Evolutionary conservation across 2,113 vertebrate species (phyloP).

Genomic region (Nothobranchius kuhntae): DNA sequence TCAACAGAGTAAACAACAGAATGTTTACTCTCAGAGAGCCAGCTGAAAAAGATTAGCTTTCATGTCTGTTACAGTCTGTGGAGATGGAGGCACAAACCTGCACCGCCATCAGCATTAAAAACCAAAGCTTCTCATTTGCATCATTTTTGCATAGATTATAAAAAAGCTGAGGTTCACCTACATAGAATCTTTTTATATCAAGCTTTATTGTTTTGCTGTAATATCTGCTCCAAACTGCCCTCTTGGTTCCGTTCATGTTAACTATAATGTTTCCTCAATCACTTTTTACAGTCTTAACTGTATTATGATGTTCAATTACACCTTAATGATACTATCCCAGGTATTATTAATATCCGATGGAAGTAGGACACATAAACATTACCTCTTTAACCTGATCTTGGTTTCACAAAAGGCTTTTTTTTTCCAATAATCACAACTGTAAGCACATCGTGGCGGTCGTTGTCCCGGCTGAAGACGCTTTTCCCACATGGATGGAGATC

Average conservation of each 20-base stretch:
- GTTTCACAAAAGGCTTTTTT: neutral
- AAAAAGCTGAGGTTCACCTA: slow-evolving; percentile 8
- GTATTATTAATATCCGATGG: neutral
- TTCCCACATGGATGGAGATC: neutral
- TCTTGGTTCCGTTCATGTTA: neutral
- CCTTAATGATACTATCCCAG: too few species aligned
- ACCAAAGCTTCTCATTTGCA: slow-evolving; percentile 36
- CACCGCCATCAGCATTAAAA: slow-evolving; percentile 31
- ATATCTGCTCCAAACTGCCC: slow-evolving; percentile 1
- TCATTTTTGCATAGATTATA: slow-evolving; percentile 20
- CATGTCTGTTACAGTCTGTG: slow-evolving; percentile 16
- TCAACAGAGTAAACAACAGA: slow-evolving; percentile 19
- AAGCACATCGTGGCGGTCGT: neutral
- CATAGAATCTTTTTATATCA: slow-evolving; percentile 1
- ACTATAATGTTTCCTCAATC: neutral
- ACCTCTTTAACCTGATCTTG: neutral
- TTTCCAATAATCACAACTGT: neutral
- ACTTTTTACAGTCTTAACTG: neutral
- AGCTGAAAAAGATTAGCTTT: slow-evolving; percentile 21
- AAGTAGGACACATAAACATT: neutral
- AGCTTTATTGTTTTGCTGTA: slow-evolving; percentile 3
- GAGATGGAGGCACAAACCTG: slow-evolving; percentile 28
- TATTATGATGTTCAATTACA: slow-evolving; percentile 4
- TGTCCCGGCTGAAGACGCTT: neutral
- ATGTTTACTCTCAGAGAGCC: slow-evolving; percentile 12